Evolutionary conservation across 92 coral and sea anemone genomes (phyloP).

Genomic region (Palythoa heliodiscus): DNA sequence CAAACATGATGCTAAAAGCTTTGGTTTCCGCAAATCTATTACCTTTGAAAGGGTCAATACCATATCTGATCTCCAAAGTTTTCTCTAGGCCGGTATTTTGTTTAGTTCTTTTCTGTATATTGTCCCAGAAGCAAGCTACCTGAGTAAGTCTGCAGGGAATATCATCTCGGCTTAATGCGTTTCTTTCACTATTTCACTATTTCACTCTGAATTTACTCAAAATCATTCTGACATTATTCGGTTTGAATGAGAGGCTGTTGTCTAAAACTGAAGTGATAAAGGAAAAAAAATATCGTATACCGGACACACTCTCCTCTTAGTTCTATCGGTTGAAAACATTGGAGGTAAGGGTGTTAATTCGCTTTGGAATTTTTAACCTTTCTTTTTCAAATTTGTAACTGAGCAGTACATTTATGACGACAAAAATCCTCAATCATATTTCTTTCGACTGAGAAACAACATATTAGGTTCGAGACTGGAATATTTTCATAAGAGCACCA

Average conservation of each 20-base stretch:
- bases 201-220: slow-evolving; percentile 12
- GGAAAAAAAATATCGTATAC: background rate
- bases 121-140: background rate
- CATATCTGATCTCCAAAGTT: background rate
- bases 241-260: background rate
- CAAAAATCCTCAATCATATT: background rate
- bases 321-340: slow-evolving; percentile 1
- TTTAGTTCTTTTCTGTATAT: background rate
- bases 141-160: background rate
- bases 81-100: background rate
- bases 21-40: background rate
- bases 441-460: background rate
- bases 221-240: background rate
- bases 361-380: slow-evolving; percentile 8
- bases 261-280: background rate
- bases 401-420: background rate
- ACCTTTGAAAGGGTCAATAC: background rate
- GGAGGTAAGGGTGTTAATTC: slow-evolving; percentile 4
- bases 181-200: background rate
- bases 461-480: background rate
- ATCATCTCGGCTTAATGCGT: background rate
- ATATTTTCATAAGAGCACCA: background rate
- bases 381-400: slow-evolving; percentile 7
- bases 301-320: background rate
- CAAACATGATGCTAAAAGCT: background rate